Base-by-base conservation (phyloP, 2,797 vertebrate species). In the Loris lydekkerianus region DNA sequence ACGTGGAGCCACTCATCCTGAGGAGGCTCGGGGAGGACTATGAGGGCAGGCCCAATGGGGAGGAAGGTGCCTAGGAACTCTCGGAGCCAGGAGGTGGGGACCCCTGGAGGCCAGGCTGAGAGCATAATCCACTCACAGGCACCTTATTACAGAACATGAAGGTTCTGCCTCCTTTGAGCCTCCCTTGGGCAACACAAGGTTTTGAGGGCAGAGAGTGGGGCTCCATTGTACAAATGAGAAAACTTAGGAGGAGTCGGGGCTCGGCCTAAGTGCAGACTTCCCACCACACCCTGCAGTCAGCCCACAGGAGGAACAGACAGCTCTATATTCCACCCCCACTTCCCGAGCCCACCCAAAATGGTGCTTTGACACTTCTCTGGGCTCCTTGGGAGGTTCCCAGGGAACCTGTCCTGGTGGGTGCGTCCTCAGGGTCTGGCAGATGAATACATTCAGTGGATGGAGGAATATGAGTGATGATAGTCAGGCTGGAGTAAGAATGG, bases 401-500 rank as follows among this genome's bases (percentile, higher is more conserved):
- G 27, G 29, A 69, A n/a, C 29, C 17, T 25, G 53, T 58, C 75
- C 8, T 27, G 14, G 31, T 40, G 70, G 21, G 9, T 70, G 11
- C 43, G 40, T 85, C 75, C 69, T 34, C 1, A 6, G 58, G 20
- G 23, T 73, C 40, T 67, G 63, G 15, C 37, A 67, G 37, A 23
- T 92, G 58, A 89, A 84, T 73, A 67, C 2, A 3, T 43, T 80
- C 46, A 1, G 1, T 27, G 65, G 70, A 46, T 2, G 46, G 60
- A 80, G 63, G 72, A 29, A 43, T 46, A 46, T 1, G 0, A 34
- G 60, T 8, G 5, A 21, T 20, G 37, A 65, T 4, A 2, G 31
- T 13, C 31, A 37, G 18, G 29, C 27, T 1, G 11, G 2, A 9
- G 0, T n/a, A 18, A 13, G 15, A 31, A 18, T 7, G 9, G 29